Evolutionary conservation across 64 coral and sea anemone genomes (phyloP).

Genomic region (Pocillopora damicornis): DNA sequence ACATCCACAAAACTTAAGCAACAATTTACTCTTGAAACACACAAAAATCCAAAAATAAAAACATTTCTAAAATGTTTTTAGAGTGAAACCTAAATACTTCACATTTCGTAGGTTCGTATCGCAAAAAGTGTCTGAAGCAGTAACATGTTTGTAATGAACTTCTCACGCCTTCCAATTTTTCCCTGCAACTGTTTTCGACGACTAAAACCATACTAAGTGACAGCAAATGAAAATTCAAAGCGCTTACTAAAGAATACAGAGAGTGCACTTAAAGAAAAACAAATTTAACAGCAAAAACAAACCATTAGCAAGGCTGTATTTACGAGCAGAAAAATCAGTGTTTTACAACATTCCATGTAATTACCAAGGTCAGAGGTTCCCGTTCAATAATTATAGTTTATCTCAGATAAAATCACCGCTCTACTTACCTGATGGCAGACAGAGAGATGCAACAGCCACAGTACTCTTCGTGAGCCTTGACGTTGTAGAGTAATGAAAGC

Average conservation of each 20-base stretch:
- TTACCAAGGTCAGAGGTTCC: background rate
- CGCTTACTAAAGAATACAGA: background rate
- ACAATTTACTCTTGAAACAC: background rate
- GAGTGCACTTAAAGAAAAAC: background rate
- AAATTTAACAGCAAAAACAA: background rate
- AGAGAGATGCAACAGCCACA: constrained; percentile 39
- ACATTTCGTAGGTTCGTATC: background rate
- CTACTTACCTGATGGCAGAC: constrained; percentile 73
- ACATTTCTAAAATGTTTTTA: background rate
- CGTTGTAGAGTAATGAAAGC: constrained; percentile 70
- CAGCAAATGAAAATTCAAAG: background rate
- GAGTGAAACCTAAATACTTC: constrained; percentile 2
- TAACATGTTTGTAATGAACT: background rate
- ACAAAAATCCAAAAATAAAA: background rate
- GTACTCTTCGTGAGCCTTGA: constrained; percentile 27
- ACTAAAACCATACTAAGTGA: background rate
- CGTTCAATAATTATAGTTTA: background rate
- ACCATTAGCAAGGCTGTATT: background rate
- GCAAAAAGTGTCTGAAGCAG: background rate
- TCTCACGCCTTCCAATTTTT: background rate
- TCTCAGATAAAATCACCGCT: background rate
- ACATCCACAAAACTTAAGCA: background rate
- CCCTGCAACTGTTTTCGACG: background rate
- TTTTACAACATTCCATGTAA: background rate
- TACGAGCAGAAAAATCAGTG: background rate